Percentiles rank a stretch among this genome's conserved stretches.
Conservation (phyloP, 2,797 vertebrate genomes). For the Galago senegalensis region DNA sequence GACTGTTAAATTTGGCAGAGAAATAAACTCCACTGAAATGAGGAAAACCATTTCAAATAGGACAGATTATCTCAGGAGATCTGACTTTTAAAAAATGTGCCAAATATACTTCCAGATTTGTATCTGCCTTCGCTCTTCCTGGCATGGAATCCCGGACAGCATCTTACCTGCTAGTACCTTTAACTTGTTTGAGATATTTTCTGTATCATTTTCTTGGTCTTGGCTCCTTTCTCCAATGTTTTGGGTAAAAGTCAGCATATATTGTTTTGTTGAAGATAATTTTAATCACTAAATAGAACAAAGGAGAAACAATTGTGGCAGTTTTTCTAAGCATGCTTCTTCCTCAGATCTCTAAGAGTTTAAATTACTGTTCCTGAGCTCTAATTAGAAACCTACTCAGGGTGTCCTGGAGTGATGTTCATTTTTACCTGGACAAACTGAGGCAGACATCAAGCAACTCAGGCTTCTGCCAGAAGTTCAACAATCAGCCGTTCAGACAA, state of each 20-base stretch:
- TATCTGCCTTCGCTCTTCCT: background rate
- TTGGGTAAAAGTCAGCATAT: background rate
- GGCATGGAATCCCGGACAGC: background rate
- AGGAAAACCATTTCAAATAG: slow-evolving; percentile 51
- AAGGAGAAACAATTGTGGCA: background rate
- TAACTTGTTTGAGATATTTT: background rate
- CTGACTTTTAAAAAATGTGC: background rate
- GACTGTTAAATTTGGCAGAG: slow-evolving; percentile 35
- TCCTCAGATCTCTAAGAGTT: background rate
- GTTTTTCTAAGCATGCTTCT: background rate
- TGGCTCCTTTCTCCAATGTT: background rate
- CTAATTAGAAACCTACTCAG: background rate
- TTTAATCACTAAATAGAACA: background rate
- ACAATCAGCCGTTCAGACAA: background rate
- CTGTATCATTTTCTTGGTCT: background rate
- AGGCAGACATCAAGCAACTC: background rate
- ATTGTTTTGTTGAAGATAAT: background rate
- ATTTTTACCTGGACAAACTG: background rate
- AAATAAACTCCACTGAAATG: background rate
- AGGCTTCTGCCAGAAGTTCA: background rate
- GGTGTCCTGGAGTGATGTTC: background rate
- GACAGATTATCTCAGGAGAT: slow-evolving; percentile 25
- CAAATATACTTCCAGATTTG: background rate
- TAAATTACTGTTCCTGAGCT: background rate
- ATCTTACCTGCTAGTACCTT: background rate